Conservation (phyloP, 1,140 invertebrate species). For the Chironomus tepperi region DNA sequence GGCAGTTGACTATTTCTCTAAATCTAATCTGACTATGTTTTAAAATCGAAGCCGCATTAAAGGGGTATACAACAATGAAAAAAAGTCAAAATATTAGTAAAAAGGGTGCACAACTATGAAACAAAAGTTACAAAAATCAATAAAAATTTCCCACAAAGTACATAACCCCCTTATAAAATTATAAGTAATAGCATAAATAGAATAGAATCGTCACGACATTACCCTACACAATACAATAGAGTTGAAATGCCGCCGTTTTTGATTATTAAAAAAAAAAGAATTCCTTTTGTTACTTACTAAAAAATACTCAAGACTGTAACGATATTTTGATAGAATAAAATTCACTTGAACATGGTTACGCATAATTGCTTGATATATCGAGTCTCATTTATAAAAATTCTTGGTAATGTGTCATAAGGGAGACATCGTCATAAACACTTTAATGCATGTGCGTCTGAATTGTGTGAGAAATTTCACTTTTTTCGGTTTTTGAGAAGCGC, state of each 20-base stretch:
- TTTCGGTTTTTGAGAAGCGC: not conserved
- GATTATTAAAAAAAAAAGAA: not conserved
- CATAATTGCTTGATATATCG: conserved; percentile 16
- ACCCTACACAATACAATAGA: not conserved
- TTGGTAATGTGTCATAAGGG: too few relatives aligned
- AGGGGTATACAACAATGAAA: too few relatives aligned
- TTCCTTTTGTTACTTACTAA: not conserved
- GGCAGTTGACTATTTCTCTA: too few relatives aligned
- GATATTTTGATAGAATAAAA: conserved; percentile 14
- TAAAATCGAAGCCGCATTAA: too few relatives aligned
- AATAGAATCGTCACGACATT: not conserved
- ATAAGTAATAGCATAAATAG: not conserved
- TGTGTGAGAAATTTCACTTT: conserved; percentile 18
- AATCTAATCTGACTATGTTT: too few relatives aligned
- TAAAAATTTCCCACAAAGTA: not conserved
- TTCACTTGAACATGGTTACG: conserved; percentile 19
- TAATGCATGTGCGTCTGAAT: not conserved
- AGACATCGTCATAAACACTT: too few relatives aligned
- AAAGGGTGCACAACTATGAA: too few relatives aligned
- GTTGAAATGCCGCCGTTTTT: not conserved
- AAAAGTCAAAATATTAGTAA: too few relatives aligned
- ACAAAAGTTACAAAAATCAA: too few relatives aligned
- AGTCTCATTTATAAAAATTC: not conserved
- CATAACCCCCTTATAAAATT: not conserved
- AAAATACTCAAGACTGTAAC: not conserved